Evolutionary conservation across 2,888 invertebrate genomes (phyloP).

Genomic region (Agrochola lychnidis): DNA sequence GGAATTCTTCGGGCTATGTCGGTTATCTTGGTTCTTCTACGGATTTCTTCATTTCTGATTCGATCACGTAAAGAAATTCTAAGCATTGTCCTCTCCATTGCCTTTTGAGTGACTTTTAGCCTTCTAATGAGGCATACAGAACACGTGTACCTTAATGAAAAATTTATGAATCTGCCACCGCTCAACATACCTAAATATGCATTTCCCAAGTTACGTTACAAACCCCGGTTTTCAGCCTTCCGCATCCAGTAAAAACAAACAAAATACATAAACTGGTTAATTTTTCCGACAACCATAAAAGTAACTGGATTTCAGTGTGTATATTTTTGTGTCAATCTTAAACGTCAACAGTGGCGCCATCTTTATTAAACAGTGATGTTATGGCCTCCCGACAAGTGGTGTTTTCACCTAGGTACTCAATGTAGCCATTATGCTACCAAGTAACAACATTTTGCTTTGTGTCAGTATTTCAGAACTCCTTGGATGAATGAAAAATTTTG

Average conservation of each 20-base stretch:
- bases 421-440: background rate
- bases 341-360: background rate
- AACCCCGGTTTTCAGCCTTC: background rate
- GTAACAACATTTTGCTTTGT: background rate
- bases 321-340: conserved; percentile 11
- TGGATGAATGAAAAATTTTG: background rate
- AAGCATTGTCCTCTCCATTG: too few relatives aligned
- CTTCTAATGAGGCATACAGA: too few relatives aligned
- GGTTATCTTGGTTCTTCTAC: too few relatives aligned
- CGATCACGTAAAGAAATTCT: too few relatives aligned
- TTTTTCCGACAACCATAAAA: conserved; percentile 7
- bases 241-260: background rate
- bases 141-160: background rate
- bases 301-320: conserved; percentile 1
- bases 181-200: background rate
- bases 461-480: background rate
- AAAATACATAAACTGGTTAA: background rate
- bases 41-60: too few relatives aligned
- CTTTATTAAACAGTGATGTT: background rate
- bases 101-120: too few relatives aligned
- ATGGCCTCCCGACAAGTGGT: background rate
- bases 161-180: background rate
- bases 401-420: background rate
- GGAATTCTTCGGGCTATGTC: too few relatives aligned
- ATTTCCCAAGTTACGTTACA: background rate